Conservation (phyloP, 1,140 invertebrate species). For the Philaenus spumarius region DNA sequence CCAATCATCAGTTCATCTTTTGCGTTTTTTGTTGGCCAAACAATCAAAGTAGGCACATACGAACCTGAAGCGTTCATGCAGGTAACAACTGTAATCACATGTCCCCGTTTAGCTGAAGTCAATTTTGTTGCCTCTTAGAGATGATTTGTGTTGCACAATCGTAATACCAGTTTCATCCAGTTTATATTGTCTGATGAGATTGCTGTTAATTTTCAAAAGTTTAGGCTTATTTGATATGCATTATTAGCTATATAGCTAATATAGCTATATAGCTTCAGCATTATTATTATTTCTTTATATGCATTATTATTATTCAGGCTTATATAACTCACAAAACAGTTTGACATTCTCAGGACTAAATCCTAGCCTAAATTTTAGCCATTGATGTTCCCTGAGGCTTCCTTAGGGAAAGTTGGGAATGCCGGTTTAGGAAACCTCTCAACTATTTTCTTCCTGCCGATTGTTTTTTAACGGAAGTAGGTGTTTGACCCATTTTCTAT, state of each 20-base stretch:
- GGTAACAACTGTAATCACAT: constrained; percentile 32
- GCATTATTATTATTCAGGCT: too few relatives aligned
- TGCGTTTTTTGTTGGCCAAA: constrained; percentile 22
- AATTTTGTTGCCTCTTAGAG: constrained; percentile 30
- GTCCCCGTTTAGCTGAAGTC: constrained; percentile 31
- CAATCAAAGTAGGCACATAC: constrained; percentile 29
- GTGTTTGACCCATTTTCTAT: not conserved
- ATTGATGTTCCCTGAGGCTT: constrained; percentile 40
- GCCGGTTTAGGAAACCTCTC: constrained; percentile 36
- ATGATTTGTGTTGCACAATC: constrained; percentile 28
- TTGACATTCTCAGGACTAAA: constrained; percentile 39
- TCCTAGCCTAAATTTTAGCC: constrained; percentile 33
- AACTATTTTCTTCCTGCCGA: constrained; percentile 33
- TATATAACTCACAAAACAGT: constrained; percentile 35
- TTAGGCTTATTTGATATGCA: too few relatives aligned
- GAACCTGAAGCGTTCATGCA: constrained; percentile 34
- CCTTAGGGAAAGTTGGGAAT: constrained; percentile 35
- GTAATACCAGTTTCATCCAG: constrained; percentile 37
- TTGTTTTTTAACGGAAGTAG: constrained; percentile 9
- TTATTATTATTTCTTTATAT: too few relatives aligned
- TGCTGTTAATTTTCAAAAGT: constrained; percentile 15
- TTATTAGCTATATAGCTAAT: too few relatives aligned
- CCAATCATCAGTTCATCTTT: constrained; percentile 30
- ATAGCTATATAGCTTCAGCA: too few relatives aligned
- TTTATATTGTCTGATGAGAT: constrained; percentile 33